Base-by-base conservation (phyloP, 2,888 invertebrate species). In the Sarcophaga subvicina region DNA sequence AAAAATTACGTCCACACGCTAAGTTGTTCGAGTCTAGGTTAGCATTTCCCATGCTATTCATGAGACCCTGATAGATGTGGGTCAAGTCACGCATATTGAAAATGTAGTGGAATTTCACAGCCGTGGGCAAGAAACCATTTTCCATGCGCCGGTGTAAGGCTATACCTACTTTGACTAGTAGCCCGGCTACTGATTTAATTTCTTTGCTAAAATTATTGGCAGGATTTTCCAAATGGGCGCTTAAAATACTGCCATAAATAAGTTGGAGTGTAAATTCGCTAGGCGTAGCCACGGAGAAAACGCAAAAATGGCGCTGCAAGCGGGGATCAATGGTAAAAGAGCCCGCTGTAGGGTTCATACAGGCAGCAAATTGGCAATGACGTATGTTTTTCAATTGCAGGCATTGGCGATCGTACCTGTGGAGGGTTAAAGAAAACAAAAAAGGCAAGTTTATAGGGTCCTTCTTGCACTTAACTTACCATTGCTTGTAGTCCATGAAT, bases 301-400 rank as follows among this genome's bases (percentile, higher is more conserved):
- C 97, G 89, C 96, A 96, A 92, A 98, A 98, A 91, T 98, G 98
- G 76, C 98, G 94, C 92, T 98, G 98, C 11, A 99, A 94, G 14
- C 99, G 95, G 0, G 98, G 95, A 94, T 98, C 98, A 85, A 99
- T 98, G 47, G 98, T 98, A 92, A 99, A 99, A 79, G 98, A 98
- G n/a, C 99, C 99, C 20, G 98, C 97, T 0, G 98, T 98, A 0
- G 99, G 99, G 94, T 99, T 99, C 99, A 99, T 99, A 93, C 97
- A 98, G 8, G 98, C 97, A 37, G 98, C 96, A 92, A 98, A 99
- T 94, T 98, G 98, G 77, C 98, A 97, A 92, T 98, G 98, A 87
- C 97, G 96, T 89, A 99, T 98, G 85, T 99, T 98, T 93, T 98
- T 99, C 45, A 98, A 78, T 59, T 90, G 94, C 75, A 99, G 94